phyloP scores from a whole-genome alignment of 2,888 invertebrate species.

The Pristionchus fissidentatus region DNA sequence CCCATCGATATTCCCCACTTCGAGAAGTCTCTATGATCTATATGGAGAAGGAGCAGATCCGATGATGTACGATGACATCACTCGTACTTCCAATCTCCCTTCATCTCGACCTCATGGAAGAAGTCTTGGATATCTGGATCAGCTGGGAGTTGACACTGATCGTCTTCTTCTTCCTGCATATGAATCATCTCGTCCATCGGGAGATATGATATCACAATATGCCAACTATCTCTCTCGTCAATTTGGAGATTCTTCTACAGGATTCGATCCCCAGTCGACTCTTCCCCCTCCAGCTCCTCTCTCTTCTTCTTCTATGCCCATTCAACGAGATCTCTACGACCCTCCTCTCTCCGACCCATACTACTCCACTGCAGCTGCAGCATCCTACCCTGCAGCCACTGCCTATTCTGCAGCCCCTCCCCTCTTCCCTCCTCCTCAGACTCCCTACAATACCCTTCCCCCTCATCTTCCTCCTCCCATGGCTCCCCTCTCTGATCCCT shows the following conservation, averaged over 20 bases:
- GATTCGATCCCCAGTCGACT: neutral
- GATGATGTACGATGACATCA: conserved; percentile 15
- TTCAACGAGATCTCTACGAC: conserved; percentile 52
- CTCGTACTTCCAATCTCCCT: conserved; percentile 19
- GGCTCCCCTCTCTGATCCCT: conserved; percentile 21
- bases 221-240: conserved; percentile 74
- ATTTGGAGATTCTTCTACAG: conserved; percentile 59
- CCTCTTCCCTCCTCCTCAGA: conserved; percentile 35
- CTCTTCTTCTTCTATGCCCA: conserved; percentile 49
- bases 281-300: conserved; percentile 51
- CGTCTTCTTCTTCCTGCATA: conserved; percentile 43
- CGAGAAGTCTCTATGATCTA: conserved; percentile 44
- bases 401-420: neutral
- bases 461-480: conserved; percentile 15
- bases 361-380: conserved; percentile 5
- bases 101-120: neutral
- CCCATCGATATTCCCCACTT: neutral
- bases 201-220: conserved; percentile 72
- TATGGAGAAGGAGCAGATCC: neutral
- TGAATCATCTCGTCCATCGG: conserved; percentile 12
- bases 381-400: neutral
- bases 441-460: neutral
- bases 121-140: conserved; percentile 54
- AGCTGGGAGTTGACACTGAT: conserved; percentile 50
- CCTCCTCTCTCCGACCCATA: conserved; percentile 59